A percentile compares a stretch with the other conserved stretches of the same genome.
phyloP scores from a whole-genome alignment of 2,888 invertebrate genomes.

The Chaetoderma sp. region DNA sequence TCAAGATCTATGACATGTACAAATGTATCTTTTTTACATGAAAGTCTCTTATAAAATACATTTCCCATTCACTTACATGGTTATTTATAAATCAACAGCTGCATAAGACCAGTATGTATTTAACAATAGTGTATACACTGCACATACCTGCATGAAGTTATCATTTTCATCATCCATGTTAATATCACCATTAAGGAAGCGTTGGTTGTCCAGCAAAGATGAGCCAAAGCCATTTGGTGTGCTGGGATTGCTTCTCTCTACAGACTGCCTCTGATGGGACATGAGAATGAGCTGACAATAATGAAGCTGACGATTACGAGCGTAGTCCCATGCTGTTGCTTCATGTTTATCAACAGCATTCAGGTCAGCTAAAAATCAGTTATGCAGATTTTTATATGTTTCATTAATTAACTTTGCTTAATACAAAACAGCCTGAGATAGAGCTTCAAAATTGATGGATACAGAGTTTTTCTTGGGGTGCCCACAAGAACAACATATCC shows the following conservation, averaged over 20 bases:
- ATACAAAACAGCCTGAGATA: no score
- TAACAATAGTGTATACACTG: background rate
- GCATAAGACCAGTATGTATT: background rate
- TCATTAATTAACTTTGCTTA: no score
- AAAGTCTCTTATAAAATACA: no score
- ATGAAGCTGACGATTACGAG: constrained; percentile 63
- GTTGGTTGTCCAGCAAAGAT: constrained; percentile 6
- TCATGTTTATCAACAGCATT: constrained; percentile 57
- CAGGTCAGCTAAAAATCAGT: constrained; percentile 61
- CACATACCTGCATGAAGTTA: background rate
- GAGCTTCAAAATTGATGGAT: constrained; percentile 1
- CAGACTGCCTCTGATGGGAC: constrained; percentile 63
- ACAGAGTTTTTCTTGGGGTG: no score
- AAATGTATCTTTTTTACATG: no score
- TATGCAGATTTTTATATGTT: no score
- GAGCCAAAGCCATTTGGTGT: constrained; percentile 53
- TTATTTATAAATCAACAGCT: no score
- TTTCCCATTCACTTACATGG: no score
- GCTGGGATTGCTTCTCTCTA: constrained; percentile 52
- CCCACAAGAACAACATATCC: no score
- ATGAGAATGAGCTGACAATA: constrained; percentile 68
- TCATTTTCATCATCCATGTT: constrained; percentile 23
- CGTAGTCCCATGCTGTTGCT: constrained; percentile 68
- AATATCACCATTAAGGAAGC: constrained; percentile 26
- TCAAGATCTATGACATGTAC: no score